phyloP scores from a whole-genome alignment of 2,797 vertebrate species.

The Sus cebifrons region DNA sequence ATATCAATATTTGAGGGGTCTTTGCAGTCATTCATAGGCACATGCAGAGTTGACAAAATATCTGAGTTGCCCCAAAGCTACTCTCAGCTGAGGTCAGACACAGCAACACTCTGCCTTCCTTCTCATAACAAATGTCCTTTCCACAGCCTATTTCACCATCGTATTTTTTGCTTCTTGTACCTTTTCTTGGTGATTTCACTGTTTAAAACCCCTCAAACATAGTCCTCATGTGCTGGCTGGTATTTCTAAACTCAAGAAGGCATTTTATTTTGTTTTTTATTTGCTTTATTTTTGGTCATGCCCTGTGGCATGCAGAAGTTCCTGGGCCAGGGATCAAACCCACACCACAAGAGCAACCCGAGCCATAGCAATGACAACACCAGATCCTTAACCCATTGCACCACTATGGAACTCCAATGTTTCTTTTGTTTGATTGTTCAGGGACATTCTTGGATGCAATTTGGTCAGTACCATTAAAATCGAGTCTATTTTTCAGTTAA shows the following conservation, averaged over 20 bases:
- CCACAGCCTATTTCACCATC: neutral
- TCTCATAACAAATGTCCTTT: neutral
- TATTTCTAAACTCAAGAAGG: slow-evolving; percentile 12
- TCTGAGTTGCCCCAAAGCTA: neutral
- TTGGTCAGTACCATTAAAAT: slow-evolving; percentile 75
- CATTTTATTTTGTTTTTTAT: too few species aligned
- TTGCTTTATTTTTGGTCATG: too few species aligned
- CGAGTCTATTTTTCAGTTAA: neutral
- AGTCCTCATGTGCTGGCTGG: neutral
- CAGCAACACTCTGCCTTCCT: neutral
- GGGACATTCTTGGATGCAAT: slow-evolving; percentile 44
- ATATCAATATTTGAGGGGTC: neutral
- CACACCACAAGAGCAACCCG: too few species aligned
- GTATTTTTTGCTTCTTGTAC: neutral
- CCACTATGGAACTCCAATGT: neutral
- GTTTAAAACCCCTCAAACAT: neutral
- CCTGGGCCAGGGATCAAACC: too few species aligned
- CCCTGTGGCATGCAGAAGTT: too few species aligned
- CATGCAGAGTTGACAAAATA: neutral
- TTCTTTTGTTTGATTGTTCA: slow-evolving; percentile 57
- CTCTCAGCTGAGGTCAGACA: neutral
- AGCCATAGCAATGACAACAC: too few species aligned
- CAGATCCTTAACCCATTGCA: too few species aligned
- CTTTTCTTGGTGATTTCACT: neutral
- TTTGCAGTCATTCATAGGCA: neutral